phyloP scores from a whole-genome alignment of 2,113 vertebrate species.

The Rhabdornis inornatus region DNA sequence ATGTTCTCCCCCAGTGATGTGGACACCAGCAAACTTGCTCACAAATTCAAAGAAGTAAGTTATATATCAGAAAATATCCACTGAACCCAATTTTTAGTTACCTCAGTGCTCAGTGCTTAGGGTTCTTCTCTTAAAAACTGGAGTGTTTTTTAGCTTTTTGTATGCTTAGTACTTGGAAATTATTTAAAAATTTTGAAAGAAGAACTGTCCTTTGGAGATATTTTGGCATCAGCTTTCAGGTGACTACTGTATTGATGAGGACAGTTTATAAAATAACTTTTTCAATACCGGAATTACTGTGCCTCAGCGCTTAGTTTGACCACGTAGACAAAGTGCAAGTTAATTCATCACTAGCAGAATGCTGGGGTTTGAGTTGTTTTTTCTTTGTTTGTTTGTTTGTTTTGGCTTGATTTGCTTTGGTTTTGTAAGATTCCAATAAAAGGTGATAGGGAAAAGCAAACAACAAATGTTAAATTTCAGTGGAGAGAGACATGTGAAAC shows the following conservation, averaged over 20 bases:
- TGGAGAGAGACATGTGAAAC: not conserved
- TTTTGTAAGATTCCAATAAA: not conserved
- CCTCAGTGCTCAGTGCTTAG: not conserved
- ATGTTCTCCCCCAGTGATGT: constrained; percentile 91
- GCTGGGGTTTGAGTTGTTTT: not conserved
- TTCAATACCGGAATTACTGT: not conserved
- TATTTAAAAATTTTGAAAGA: not conserved
- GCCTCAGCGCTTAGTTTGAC: not conserved
- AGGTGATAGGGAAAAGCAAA: not conserved
- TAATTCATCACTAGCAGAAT: not conserved
- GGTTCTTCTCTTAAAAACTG: not conserved
- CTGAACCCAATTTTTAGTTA: not conserved
- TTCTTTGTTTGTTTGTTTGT: too few relatives aligned
- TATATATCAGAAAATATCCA: not conserved
- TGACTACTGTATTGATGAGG: not conserved
- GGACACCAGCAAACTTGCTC: constrained; percentile 92
- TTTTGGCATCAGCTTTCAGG: not conserved
- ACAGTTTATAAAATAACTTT: not conserved
- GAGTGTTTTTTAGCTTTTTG: not conserved
- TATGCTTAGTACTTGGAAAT: not conserved
- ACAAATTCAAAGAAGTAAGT: constrained; percentile 96
- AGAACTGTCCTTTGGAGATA: not conserved
- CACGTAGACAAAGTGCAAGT: not conserved
- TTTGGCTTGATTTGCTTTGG: not conserved
- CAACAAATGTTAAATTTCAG: not conserved